Percentiles rank a stretch among this genome's conserved stretches.
These are phyloP conservation scores for Porites australiensis DNA, from an alignment of 64 coral and sea anemone species.

Conservation along the genomic window DNA sequence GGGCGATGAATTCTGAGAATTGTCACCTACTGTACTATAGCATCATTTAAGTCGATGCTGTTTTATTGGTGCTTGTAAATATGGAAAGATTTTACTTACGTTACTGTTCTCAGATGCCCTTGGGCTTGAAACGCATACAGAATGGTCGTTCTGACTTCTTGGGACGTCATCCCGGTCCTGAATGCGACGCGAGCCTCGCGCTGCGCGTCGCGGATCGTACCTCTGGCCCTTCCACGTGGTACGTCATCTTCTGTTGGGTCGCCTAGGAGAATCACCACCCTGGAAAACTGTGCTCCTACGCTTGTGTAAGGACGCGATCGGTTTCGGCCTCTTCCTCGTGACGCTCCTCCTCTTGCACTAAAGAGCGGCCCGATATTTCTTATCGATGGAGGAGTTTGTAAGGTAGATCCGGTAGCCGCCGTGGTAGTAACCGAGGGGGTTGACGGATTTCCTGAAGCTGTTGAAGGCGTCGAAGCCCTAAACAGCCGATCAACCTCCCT, in stretches of 20 bases:
- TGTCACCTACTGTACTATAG: no score
- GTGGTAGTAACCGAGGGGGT: not conserved
- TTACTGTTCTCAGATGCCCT: no score
- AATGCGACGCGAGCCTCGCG: not conserved
- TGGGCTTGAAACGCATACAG: not conserved
- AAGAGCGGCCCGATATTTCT: not conserved
- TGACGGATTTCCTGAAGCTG: not conserved
- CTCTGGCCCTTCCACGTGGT: not conserved
- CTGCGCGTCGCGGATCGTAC: not conserved
- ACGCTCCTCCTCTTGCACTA: not conserved
- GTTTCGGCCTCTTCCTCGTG: not conserved
- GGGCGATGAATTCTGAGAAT: no score
- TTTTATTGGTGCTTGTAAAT: no score
- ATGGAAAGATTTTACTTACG: no score
- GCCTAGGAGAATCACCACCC: not conserved
- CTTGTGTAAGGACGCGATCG: not conserved
- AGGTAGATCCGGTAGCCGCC: not conserved
- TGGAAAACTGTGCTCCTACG: not conserved
- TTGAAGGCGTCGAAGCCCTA: not conserved
- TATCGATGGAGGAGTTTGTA: no score
- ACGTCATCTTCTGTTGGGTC: not conserved
- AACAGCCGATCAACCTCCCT: not conserved
- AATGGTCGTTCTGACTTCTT: not conserved
- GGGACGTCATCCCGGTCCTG: not conserved
- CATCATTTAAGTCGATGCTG: no score